Conservation (phyloP, 92 coral and sea anemone species). For the Hydrozoanthus gracilis region DNA sequence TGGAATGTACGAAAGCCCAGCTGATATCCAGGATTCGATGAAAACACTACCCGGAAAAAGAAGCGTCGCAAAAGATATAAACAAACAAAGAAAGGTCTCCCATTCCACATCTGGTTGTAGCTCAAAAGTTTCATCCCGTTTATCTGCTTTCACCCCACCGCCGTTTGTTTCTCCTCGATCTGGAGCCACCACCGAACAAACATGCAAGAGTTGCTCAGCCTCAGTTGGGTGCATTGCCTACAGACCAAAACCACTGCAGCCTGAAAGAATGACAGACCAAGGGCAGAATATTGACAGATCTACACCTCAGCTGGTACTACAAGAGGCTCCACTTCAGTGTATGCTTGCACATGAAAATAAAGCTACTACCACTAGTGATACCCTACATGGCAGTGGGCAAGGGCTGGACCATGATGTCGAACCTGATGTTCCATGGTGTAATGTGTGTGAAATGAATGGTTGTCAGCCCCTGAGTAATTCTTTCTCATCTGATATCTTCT, state of each 20-base stretch:
- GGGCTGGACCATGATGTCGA: constrained; percentile 25
- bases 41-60: neutral
- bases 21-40: neutral
- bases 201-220: neutral
- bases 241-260: neutral
- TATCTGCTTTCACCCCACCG: neutral
- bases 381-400: neutral
- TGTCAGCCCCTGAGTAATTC: neutral
- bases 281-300: neutral
- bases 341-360: neutral
- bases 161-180: neutral
- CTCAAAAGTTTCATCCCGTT: constrained; percentile 27
- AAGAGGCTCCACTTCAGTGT: neutral
- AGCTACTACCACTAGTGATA: neutral
- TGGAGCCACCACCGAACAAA: neutral
- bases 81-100: neutral
- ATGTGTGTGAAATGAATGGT: neutral
- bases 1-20: neutral
- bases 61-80: constrained; percentile 17
- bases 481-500: constrained; percentile 9
- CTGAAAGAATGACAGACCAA: neutral
- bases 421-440: neutral
- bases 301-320: neutral
- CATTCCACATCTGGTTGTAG: constrained; percentile 31
- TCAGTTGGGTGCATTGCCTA: neutral